phyloP scores from a whole-genome alignment of 2,888 invertebrate species.

The Apamea crenata region DNA sequence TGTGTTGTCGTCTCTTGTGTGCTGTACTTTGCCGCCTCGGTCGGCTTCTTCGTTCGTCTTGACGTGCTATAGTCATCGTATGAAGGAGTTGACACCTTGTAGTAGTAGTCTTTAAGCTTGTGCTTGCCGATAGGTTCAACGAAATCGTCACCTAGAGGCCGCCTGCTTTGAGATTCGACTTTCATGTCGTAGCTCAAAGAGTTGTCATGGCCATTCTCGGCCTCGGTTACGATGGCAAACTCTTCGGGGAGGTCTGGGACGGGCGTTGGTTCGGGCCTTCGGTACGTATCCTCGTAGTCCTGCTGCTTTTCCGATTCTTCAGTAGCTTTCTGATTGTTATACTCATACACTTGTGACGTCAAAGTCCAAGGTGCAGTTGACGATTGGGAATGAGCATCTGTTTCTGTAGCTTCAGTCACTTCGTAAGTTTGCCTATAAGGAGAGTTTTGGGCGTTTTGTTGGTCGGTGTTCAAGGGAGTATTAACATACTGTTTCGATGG shows the following conservation, averaged over 20 bases:
- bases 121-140: constrained; percentile 84
- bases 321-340: constrained; percentile 74
- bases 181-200: constrained; percentile 84
- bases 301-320: constrained; percentile 78
- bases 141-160: constrained; percentile 86
- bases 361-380: constrained; percentile 82
- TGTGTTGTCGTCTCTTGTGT: constrained; percentile 76
- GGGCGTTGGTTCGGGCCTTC: constrained; percentile 77
- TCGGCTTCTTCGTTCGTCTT: constrained; percentile 85
- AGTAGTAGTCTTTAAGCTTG: constrained; percentile 87
- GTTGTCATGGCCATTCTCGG: constrained; percentile 84
- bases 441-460: constrained; percentile 70
- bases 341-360: constrained; percentile 78
- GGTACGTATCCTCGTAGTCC: constrained; percentile 73
- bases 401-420: constrained; percentile 84
- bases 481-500: constrained; percentile 78
- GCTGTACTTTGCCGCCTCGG: constrained; percentile 73
- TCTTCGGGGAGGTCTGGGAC: constrained; percentile 82
- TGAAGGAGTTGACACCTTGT: constrained; percentile 84
- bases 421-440: constrained; percentile 83
- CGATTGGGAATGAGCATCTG: constrained; percentile 80
- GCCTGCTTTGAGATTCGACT: constrained; percentile 86
- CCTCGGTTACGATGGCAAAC: constrained; percentile 85
- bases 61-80: constrained; percentile 80
- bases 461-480: constrained; percentile 73